Percentiles rank a stretch among this genome's conserved stretches.
Evolutionary conservation across 2,797 vertebrate genomes (phyloP).

Genomic region (Lagocephalus sceleratus): DNA sequence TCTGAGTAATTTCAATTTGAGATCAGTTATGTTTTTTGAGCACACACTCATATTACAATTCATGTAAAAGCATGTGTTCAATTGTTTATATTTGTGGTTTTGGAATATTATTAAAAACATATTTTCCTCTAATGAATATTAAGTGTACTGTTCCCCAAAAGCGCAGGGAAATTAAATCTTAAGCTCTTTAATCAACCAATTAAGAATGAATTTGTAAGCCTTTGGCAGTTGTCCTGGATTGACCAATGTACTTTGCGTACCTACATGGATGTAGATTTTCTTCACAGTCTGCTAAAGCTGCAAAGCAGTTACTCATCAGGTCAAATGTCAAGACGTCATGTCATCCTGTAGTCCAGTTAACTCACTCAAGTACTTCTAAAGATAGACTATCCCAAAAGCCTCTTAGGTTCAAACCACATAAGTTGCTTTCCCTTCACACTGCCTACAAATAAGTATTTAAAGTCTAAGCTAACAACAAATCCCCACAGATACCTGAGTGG

Average conservation of each 20-base stretch:
- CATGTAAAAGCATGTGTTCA: too few species aligned
- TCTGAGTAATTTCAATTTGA: too few species aligned
- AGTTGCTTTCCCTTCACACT: constrained; percentile 79
- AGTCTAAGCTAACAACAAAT: constrained; percentile 81
- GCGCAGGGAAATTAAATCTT: constrained; percentile 6
- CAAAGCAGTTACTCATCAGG: not conserved
- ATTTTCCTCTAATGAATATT: too few species aligned
- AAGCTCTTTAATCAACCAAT: constrained; percentile 11
- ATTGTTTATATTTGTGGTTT: not conserved
- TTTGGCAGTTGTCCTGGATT: not conserved
- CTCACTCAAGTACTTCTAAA: constrained; percentile 65
- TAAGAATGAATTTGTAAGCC: constrained; percentile 1
- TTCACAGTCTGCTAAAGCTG: constrained; percentile 8
- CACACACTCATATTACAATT: too few species aligned
- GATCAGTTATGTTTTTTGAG: too few species aligned
- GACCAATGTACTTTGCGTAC: not conserved
- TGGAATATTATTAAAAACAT: too few species aligned
- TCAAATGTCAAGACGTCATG: constrained; percentile 19
- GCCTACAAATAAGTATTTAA: constrained; percentile 72
- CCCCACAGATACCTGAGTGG: constrained; percentile 72
- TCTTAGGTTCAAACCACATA: constrained; percentile 86
- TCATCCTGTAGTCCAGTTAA: constrained; percentile 19
- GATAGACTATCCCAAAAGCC: constrained; percentile 82
- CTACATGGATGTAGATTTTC: not conserved
- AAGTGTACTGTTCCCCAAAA: not conserved